phyloP scores from a whole-genome alignment of 1,140 invertebrate species.

The Brachionus paranguensis region DNA sequence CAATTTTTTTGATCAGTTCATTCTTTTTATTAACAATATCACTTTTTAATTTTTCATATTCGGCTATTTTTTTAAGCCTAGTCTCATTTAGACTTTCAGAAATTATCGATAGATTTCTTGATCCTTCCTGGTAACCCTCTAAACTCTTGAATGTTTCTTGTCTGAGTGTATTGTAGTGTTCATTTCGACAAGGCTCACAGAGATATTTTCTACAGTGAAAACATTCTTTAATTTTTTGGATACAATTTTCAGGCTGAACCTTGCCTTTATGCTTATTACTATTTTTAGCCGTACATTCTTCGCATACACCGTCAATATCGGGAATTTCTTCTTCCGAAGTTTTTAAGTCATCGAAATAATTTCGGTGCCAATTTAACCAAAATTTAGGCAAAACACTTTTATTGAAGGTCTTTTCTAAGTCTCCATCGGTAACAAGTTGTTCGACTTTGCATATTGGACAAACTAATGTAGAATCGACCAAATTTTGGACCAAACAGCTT shows the following conservation, averaged over 20 bases:
- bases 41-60: constrained; percentile 15
- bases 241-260: not conserved
- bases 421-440: not conserved
- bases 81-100: not conserved
- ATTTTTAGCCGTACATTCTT: not conserved
- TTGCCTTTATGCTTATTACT: not conserved
- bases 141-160: not conserved
- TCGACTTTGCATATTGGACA: not conserved
- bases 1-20: not conserved
- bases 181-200: not conserved
- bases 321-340: not conserved
- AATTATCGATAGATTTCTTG: not conserved
- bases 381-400: not conserved
- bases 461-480: not conserved
- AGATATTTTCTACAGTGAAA: not conserved
- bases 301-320: not conserved
- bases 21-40: not conserved
- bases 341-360: not conserved
- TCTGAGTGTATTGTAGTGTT: not conserved
- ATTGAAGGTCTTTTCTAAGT: not conserved
- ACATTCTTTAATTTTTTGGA: not conserved
- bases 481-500: not conserved
- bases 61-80: not conserved
- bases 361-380: not conserved
- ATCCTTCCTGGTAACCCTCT: not conserved